Conservation (phyloP, 2,888 invertebrate species). For the Callimorpha dominula region DNA sequence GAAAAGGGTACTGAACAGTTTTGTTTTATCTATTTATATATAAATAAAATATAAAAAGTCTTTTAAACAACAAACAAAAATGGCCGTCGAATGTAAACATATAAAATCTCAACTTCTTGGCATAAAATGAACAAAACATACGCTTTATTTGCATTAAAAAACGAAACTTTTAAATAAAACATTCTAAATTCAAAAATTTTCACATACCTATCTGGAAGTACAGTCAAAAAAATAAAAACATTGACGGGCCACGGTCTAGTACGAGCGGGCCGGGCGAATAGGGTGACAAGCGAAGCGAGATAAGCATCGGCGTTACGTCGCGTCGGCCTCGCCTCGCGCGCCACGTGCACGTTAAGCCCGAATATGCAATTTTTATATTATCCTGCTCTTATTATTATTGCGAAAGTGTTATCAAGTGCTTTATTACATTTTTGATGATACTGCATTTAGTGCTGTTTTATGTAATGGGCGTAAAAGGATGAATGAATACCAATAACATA, state of each 20-base stretch:
- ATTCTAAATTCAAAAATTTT: neutral
- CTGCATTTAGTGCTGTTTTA: conserved; percentile 11
- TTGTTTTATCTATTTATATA: no score
- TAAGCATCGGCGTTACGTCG: conserved; percentile 68
- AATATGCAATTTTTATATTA: conserved; percentile 77
- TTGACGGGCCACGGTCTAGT: conserved; percentile 11
- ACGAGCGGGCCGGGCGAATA: conserved; percentile 19
- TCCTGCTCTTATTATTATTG: conserved; percentile 69
- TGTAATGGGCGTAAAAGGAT: neutral
- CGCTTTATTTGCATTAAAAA: neutral
- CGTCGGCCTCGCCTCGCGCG: conserved; percentile 51
- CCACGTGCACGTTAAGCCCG: conserved; percentile 75
- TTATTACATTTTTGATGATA: conserved; percentile 51
- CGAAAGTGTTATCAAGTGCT: conserved; percentile 60
- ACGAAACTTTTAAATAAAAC: neutral
- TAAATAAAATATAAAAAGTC: no score
- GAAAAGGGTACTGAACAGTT: no score
- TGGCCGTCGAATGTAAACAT: no score
- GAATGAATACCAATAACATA: neutral
- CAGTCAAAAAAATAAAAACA: conserved; percentile 46
- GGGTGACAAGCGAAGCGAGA: conserved; percentile 80
- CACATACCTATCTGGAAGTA: conserved; percentile 1
- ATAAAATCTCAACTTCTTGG: neutral
- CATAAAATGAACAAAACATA: no score
- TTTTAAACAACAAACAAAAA: no score